Base-by-base conservation (phyloP, 2,113 vertebrate genomes). In the Spheniscus mendiculus region DNA sequence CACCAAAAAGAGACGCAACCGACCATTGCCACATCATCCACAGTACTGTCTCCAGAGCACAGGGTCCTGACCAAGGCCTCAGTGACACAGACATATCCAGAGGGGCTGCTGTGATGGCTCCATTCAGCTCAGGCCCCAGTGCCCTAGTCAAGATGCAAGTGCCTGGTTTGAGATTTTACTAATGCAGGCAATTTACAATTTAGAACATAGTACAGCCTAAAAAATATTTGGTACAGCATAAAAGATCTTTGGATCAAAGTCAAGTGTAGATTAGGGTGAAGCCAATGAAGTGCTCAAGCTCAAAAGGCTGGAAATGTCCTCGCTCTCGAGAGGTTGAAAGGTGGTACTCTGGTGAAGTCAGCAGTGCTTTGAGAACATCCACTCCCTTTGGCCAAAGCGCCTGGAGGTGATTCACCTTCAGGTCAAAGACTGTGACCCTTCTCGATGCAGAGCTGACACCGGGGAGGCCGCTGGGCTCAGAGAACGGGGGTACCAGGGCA, bases 261-360 rank as follows among this genome's bases (percentile, higher is more conserved):
- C 36, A n/a, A 12, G 26, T 59, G 34, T 34, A 52, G 42, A n/a
- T 47, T 10, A 29, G 44, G 42, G 40, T 19, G 42, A 56, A 80
- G 45, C 25, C 62, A 65, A 13, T 20, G 36, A 42, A 23, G 26
- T 5, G 20, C 21, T 72, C 2, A 3, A 38, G 62, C 36, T 59
- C 40, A 21, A 16, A 40, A n/a, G 65, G 42, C 47, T 52, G 47
- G 23, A n/a, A 42, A 21, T 2, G 13, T 11, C 22, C 50, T 30
- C 2, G 1, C 55, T 22, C 32, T 59, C 0, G 1, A 12, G 47
- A 18, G 34, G 50, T 0, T 49, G 58, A 22, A 34, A 22, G 23
- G 16, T 10, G 52, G 47, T 23, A 26, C 16, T 7, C 23, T 6
- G 32, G 23, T 3, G 16, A 44, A n/a, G 38, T 12, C 71, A 16